A percentile compares a stretch with the other conserved stretches of the same genome.
phyloP scores from a whole-genome alignment of 2,888 invertebrate genomes.

The Maniola hyperantus region DNA sequence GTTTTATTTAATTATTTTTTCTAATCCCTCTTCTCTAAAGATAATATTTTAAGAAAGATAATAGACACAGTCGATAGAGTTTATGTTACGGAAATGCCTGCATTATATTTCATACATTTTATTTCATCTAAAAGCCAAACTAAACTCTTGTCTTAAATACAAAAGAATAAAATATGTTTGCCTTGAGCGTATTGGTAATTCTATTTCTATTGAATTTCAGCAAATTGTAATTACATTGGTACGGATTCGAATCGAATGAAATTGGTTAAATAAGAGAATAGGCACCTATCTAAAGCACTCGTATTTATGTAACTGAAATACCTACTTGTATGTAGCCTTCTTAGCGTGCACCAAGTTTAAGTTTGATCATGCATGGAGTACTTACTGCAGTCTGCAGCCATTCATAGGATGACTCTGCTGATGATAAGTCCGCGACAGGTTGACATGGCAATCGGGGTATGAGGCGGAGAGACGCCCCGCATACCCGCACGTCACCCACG shows the following conservation, averaged over 20 bases:
- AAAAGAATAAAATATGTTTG: not conserved
- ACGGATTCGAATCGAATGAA: not conserved
- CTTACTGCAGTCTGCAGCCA: too few relatives aligned
- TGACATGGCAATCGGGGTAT: too few relatives aligned
- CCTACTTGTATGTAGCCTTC: too few relatives aligned
- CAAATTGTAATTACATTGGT: conserved; percentile 5
- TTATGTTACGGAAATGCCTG: not conserved
- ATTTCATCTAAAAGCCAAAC: not conserved
- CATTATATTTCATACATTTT: not conserved
- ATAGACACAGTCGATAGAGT: not conserved
- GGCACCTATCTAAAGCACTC: not conserved
- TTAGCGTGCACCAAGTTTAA: too few relatives aligned
- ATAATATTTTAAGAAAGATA: not conserved
- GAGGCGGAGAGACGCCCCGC: too few relatives aligned
- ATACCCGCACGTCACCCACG: too few relatives aligned
- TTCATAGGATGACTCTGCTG: too few relatives aligned
- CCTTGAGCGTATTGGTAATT: not conserved
- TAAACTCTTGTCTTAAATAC: not conserved
- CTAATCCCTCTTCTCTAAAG: not conserved
- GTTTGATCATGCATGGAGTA: too few relatives aligned
- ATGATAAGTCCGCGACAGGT: too few relatives aligned
- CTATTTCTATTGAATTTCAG: not conserved
- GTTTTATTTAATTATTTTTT: not conserved
- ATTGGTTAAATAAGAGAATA: not conserved
- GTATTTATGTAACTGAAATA: too few relatives aligned